A percentile compares a stretch with the other conserved stretches of the same genome.
phyloP scores from a whole-genome alignment of 1,140 invertebrate species.

The Plodia interpunctella region DNA sequence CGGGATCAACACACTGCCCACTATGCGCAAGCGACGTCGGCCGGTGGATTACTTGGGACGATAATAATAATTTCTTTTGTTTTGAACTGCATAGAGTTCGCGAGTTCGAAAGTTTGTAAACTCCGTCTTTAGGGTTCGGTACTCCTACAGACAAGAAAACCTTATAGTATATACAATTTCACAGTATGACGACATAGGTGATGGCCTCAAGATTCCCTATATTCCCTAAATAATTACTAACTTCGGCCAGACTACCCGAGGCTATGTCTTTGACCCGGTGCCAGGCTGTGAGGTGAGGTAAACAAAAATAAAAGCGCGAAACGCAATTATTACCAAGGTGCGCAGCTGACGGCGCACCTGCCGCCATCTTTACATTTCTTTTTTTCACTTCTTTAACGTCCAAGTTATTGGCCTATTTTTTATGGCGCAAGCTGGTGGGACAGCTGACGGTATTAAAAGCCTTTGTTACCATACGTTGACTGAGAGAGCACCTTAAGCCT shows the following conservation, averaged over 20 bases:
- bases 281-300: conserved; percentile 14
- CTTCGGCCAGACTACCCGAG: not conserved
- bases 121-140: no score
- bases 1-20: not conserved
- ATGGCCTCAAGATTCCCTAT: no score
- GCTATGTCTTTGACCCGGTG: conserved; percentile 25
- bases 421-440: conserved; percentile 64
- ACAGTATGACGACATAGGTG: no score
- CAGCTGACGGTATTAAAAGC: conserved; percentile 61
- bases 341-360: conserved; percentile 67
- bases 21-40: conserved; percentile 9
- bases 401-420: conserved; percentile 74
- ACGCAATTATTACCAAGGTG: conserved; percentile 63
- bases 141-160: no score
- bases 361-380: conserved; percentile 71
- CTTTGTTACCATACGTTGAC: conserved; percentile 43
- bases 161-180: no score
- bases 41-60: no score
- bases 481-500: conserved; percentile 27
- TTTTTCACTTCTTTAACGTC: conserved; percentile 59
- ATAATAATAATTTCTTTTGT: no score
- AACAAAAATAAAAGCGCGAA: conserved; percentile 39
- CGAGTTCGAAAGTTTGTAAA: no score
- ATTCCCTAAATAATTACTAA: not conserved
- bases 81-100: no score